Percentiles rank a stretch among this genome's conserved stretches.
Evolutionary conservation across 2,797 vertebrate genomes (phyloP).

Genomic region (Sebastes paucispinis): DNA sequence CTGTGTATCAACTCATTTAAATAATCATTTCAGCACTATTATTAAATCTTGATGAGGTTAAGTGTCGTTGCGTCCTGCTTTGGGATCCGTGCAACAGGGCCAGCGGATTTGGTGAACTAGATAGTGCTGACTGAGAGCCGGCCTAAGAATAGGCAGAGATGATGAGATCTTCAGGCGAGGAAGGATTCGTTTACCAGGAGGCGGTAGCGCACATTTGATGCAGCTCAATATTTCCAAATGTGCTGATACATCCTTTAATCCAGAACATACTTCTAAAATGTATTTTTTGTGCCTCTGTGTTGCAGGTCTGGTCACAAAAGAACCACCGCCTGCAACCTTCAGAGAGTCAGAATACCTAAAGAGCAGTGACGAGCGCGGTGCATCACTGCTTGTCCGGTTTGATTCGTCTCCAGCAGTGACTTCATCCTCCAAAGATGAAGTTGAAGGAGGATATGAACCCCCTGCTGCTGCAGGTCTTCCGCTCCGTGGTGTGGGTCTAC

Average conservation of each 20-base stretch:
- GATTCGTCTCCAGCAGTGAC: slow-evolving; percentile 2
- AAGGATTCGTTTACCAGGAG: slow-evolving; percentile 44
- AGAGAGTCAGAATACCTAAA: background rate
- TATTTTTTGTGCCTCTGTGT: slow-evolving; percentile 34
- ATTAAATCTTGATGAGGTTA: background rate
- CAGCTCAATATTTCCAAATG: background rate
- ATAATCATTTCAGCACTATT: background rate
- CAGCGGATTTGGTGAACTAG: slow-evolving; percentile 8
- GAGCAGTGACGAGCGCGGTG: background rate
- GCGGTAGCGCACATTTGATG: slow-evolving; percentile 15
- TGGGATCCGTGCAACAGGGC: background rate
- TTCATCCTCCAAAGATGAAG: slow-evolving; percentile 84
- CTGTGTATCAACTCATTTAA: background rate
- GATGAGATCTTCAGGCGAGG: background rate
- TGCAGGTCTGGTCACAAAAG: slow-evolving; percentile 47
- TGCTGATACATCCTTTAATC: slow-evolving; percentile 15
- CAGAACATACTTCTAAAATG: slow-evolving; percentile 14
- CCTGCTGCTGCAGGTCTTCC: slow-evolving; percentile 91
- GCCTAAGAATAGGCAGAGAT: slow-evolving; percentile 51
- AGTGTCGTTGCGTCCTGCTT: background rate
- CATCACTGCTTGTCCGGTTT: background rate
- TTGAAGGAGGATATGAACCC: slow-evolving; percentile 96
- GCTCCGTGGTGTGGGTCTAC: slow-evolving; percentile 91
- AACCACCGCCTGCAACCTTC: background rate
- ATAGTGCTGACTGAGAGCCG: slow-evolving; percentile 35